Evolutionary conservation across 2,113 vertebrate genomes (phyloP), one percentile per base, ranked within the genome.

Genomic region (Semicossyphus pulcher): DNA sequence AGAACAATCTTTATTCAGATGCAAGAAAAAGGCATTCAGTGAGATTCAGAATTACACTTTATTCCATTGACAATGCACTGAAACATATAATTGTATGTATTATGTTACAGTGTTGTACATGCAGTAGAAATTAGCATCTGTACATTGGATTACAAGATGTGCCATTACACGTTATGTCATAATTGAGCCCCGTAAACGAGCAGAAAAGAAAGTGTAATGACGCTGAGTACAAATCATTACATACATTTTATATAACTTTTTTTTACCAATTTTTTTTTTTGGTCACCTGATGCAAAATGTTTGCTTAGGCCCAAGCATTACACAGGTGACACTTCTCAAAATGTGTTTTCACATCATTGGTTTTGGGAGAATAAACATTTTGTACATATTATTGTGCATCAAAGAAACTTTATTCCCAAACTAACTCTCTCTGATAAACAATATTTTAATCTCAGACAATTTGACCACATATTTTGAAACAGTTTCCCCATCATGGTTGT

Each of bases 41-140:
- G 41, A 72, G 49, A 66, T 70, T 81, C 25, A 67, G 48, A 85
- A 32, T 61, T 47, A 32, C 47, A 72, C 74, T 78, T 71, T 76
- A 84, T 72, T 81, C 18, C 53, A 84, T n/a, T 68, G 45, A 67
- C 51, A 62, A 59, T 34, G 23, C 61, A 70, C 47, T n/a, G n/a
- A 65, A 64, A 59, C 63, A 75, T 31, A 48, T 41, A 51, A 57
- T 52, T 64, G 37, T 23, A 37, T 61, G 5, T 49, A 64, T 25
- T 37, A 37, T 69, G 49, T 71, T 62, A 65, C 37, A 73, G 2
- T 47, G 15, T 57, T 15, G 9, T 49, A n/a, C 56, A 59, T 48
- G 29, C 47, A 71, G n/a, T 32, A 59, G 10, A 82, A 74, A 81
- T 66, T 18, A 9, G 45, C 1, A 0, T 72, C 16, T 67, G 28